Conservation (phyloP, 2,888 invertebrate genomes). For the Creontiades dilutus region DNA sequence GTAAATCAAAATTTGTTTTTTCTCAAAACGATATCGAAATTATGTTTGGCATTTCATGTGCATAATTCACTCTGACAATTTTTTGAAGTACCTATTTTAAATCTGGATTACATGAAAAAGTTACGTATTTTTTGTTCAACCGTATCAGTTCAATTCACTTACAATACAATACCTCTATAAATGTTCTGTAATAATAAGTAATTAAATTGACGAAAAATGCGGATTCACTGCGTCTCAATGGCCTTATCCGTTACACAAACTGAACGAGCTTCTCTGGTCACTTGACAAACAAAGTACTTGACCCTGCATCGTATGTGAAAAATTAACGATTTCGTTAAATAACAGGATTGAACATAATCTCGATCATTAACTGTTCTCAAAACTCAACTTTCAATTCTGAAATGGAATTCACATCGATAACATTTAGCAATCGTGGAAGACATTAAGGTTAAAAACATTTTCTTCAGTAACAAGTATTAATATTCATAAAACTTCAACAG, state of each 20-base stretch:
- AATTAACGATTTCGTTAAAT: not conserved
- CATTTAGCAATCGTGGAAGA: constrained; percentile 7
- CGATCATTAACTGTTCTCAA: not conserved
- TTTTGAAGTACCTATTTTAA: too few species aligned
- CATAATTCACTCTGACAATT: too few species aligned
- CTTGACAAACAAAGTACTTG: not conserved
- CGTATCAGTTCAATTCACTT: too few species aligned
- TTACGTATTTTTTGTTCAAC: too few species aligned
- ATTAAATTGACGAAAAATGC: too few species aligned
- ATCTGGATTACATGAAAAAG: too few species aligned
- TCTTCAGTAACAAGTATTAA: not conserved
- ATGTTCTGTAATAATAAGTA: too few species aligned
- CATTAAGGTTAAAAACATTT: not conserved
- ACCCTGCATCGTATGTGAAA: not conserved
- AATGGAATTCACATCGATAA: not conserved
- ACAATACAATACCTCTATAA: too few species aligned
- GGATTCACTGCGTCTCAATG: not conserved
- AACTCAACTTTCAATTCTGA: not conserved
- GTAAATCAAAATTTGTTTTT: too few species aligned
- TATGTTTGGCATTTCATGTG: too few species aligned
- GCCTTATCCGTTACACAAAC: not conserved
- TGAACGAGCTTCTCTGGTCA: not conserved
- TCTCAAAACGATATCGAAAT: too few species aligned
- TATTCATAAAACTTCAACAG: not conserved
- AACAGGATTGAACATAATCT: not conserved